Evolutionary conservation across 2,113 vertebrate species (phyloP).

Genomic region (Lepus americanus): DNA sequence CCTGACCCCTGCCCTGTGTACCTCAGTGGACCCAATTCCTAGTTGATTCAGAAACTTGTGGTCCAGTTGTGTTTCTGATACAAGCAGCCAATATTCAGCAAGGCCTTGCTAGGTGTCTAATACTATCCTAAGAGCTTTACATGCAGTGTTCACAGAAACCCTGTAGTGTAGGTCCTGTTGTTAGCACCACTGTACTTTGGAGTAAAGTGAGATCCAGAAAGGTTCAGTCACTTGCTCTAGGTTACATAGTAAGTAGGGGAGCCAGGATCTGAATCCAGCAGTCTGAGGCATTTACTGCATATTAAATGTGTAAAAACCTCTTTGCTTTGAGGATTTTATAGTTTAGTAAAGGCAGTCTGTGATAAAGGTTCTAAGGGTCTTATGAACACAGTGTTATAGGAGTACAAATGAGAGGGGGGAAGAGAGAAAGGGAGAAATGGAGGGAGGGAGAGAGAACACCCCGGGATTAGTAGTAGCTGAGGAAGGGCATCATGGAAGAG

Average conservation of each 20-base stretch:
- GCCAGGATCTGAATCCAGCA: not conserved
- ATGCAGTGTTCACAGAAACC: not conserved
- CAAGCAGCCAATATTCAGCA: not conserved
- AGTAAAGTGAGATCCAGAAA: not conserved
- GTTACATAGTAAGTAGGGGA: not conserved
- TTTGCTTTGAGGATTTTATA: not conserved
- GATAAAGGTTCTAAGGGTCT: not conserved
- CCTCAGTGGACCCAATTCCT: not conserved
- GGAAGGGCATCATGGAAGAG: not conserved
- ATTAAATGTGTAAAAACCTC: not conserved
- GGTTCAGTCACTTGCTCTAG: not conserved
- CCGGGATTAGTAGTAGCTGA: not conserved
- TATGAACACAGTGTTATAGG: not conserved
- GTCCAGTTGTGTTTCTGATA: not conserved
- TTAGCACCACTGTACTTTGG: not conserved
- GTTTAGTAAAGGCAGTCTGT: not conserved
- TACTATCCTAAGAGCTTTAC: not conserved
- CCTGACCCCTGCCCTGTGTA: not conserved
- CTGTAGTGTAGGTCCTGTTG: not conserved
- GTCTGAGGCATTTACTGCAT: not conserved
- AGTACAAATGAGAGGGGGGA: not conserved
- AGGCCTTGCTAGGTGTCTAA: not conserved
- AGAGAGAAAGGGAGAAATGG: too few species aligned
- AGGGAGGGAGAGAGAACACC: too few species aligned
- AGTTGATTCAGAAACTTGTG: not conserved